Evolutionary conservation across 2,113 vertebrate species (phyloP).

Genomic region (Muntiacus muntjak): DNA sequence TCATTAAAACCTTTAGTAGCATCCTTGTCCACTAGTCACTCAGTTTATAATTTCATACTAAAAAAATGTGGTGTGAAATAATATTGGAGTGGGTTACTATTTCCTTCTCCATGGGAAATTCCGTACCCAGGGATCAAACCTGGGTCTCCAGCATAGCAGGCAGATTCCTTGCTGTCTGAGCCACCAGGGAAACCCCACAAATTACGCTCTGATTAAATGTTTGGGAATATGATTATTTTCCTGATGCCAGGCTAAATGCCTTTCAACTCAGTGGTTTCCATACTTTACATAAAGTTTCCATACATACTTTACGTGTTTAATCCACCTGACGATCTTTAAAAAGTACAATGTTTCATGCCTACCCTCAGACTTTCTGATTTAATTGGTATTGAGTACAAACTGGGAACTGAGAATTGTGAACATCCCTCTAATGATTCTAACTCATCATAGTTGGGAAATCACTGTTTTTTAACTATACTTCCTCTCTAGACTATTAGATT

Average conservation of each 20-base stretch:
- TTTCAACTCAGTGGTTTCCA: not conserved
- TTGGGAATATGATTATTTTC: not conserved
- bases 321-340: not conserved
- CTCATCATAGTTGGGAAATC: not conserved
- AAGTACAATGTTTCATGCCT: not conserved
- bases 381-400: not conserved
- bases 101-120: not conserved
- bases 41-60: not conserved
- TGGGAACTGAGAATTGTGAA: not conserved
- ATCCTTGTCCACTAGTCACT: not conserved
- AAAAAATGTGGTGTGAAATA: not conserved
- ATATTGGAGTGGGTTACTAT: not conserved
- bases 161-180: not conserved
- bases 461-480: not conserved
- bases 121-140: rapidly evolving
- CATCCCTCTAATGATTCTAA: not conserved
- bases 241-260: not conserved
- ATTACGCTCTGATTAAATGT: not conserved
- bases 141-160: not conserved
- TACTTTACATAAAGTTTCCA: not conserved
- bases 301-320: not conserved
- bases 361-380: not conserved
- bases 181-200: not conserved
- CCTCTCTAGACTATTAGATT: not conserved
- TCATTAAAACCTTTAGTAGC: not conserved